Conservation (phyloP, 1,140 invertebrate genomes). For the Hyles euphorbiae region DNA sequence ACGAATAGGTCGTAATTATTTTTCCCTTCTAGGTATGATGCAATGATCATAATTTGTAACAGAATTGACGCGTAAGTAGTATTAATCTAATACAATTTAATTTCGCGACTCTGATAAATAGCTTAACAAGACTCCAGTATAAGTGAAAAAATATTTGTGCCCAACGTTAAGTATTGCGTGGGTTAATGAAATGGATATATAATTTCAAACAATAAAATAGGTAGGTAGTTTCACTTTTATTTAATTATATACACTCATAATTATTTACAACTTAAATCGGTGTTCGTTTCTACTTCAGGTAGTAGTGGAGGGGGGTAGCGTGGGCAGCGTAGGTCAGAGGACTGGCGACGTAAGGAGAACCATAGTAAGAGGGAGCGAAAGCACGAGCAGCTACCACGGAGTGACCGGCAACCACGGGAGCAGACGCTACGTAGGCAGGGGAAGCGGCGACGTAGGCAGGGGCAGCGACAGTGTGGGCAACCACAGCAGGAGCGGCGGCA, state of each 20-base stretch:
- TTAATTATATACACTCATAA: slow-evolving; percentile 23
- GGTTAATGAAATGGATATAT: too few relatives aligned
- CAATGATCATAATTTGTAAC: too few relatives aligned
- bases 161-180: too few relatives aligned
- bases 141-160: too few relatives aligned
- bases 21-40: too few relatives aligned
- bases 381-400: background rate
- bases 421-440: slow-evolving; percentile 20
- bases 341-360: slow-evolving; percentile 5
- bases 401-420: slow-evolving; percentile 4
- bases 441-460: slow-evolving; percentile 20
- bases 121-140: too few relatives aligned
- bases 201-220: slow-evolving; percentile 8
- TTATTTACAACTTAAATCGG: slow-evolving; percentile 6
- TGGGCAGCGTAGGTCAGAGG: slow-evolving; percentile 20
- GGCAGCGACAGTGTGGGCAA: slow-evolving; percentile 7
- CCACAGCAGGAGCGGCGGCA: slow-evolving; percentile 15
- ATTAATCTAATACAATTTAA: too few relatives aligned
- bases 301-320: slow-evolving; percentile 10
- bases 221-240: slow-evolving; percentile 22
- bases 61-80: too few relatives aligned
- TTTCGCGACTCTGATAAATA: too few relatives aligned
- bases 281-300: slow-evolving; percentile 8
- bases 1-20: too few relatives aligned
- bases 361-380: slow-evolving; percentile 6